Evolutionary conservation across 2,888 invertebrate species (phyloP).

Genomic region (Xestia xanthographa): DNA sequence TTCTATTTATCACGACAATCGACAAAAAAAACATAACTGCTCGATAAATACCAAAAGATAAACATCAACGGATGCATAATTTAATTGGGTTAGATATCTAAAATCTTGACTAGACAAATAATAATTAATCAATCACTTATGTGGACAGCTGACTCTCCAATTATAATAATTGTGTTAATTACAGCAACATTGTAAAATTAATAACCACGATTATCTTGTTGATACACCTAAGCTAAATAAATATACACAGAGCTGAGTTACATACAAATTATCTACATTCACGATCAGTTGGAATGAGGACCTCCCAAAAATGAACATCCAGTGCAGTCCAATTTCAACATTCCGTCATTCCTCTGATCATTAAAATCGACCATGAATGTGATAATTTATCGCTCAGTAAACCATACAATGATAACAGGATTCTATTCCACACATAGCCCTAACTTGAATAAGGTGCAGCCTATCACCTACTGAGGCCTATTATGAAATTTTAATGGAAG

Average conservation of each 20-base stretch:
- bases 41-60: constrained; percentile 18
- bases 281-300: background rate
- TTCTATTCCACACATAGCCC: background rate
- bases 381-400: background rate
- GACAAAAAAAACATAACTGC: constrained; percentile 24
- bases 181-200: background rate
- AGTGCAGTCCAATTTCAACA: background rate
- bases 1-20: constrained; percentile 23
- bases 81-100: constrained; percentile 13
- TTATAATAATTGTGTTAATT: constrained; percentile 3
- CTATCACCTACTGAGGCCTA: background rate
- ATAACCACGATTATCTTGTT: background rate
- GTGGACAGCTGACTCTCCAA: constrained; percentile 21
- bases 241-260: no score
- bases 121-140: constrained; percentile 26
- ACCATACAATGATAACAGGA: background rate
- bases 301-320: background rate
- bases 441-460: background rate
- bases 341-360: background rate
- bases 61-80: constrained; percentile 28
- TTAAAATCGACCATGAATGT: background rate
- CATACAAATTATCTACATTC: background rate
- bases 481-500: constrained; percentile 11
- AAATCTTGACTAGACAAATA: constrained; percentile 14
- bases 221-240: background rate